These are phyloP conservation scores for Aselliscus stoliczkanus DNA, from an alignment of 2,797 vertebrate species.

Conservation along the genomic window DNA sequence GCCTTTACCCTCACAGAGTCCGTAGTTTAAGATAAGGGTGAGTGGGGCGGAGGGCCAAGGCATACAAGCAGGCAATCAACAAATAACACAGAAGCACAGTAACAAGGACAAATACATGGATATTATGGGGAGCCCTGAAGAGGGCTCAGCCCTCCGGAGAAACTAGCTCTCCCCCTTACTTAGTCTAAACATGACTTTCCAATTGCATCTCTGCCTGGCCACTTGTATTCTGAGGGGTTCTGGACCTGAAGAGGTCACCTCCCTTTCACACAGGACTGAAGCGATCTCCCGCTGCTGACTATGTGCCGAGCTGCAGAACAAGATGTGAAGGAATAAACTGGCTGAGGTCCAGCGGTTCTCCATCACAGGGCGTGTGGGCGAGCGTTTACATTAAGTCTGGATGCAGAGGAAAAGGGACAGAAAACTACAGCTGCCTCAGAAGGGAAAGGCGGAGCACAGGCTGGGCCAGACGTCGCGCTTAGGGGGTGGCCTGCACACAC, in stretches of 20 bases:
- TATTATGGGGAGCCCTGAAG: neutral
- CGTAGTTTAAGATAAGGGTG: neutral
- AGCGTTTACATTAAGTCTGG: slow-evolving; percentile 13
- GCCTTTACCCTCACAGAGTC: neutral
- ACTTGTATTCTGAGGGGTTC: neutral
- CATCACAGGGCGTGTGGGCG: slow-evolving; percentile 24
- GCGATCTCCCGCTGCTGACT: neutral
- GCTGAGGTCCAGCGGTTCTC: neutral
- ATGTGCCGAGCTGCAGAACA: neutral
- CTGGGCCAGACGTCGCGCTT: neutral
- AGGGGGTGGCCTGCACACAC: neutral
- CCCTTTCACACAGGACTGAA: neutral
- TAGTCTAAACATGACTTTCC: neutral
- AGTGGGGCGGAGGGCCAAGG: neutral
- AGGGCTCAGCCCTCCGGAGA: neutral
- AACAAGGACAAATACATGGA: neutral
- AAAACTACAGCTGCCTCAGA: neutral
- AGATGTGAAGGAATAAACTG: slow-evolving; percentile 2
- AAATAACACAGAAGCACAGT: neutral
- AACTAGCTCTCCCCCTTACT: neutral
- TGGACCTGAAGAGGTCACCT: neutral
- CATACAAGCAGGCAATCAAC: neutral
- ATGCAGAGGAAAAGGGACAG: neutral
- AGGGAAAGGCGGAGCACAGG: neutral
- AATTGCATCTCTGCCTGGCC: neutral